phyloP scores from a whole-genome alignment of 2,797 vertebrate genomes.

The Phylloscopus collybita region DNA sequence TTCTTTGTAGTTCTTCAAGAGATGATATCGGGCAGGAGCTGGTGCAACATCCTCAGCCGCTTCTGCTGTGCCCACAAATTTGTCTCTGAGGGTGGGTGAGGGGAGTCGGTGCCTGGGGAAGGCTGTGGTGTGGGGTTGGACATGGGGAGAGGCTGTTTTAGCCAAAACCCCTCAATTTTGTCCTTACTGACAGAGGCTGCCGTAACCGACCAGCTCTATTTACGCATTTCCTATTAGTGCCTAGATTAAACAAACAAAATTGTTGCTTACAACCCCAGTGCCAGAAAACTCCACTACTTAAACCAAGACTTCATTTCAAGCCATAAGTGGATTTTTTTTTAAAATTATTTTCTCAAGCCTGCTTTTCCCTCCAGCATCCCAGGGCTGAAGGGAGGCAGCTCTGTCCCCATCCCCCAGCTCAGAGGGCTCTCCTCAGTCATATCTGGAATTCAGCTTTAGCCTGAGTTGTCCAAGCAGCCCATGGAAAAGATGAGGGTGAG shows the following conservation, averaged over 20 bases:
- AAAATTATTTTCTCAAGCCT: neutral
- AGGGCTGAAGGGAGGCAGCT: neutral
- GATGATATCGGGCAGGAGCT: neutral
- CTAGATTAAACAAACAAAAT: slow-evolving; percentile 26
- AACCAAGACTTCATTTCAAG: neutral
- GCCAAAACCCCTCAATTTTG: rapidly evolving
- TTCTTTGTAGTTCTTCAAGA: neutral
- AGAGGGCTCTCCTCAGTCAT: neutral
- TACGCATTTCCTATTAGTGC: neutral
- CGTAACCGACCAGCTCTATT: neutral
- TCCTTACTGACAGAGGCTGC: neutral
- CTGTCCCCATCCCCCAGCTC: neutral
- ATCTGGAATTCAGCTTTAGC: neutral
- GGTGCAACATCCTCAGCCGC: neutral
- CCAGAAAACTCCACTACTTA: neutral
- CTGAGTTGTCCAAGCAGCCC: neutral
- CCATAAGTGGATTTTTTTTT: neutral
- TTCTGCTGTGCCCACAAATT: neutral
- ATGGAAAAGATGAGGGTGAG: slow-evolving; percentile 41
- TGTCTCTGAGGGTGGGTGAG: neutral
- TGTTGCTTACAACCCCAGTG: neutral
- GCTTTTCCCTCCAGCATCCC: neutral
- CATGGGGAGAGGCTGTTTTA: rapidly evolving
- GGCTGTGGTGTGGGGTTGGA: neutral
- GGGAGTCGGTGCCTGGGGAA: rapidly evolving